Percentiles rank a stretch among this genome's conserved stretches.
phyloP scores from a whole-genome alignment of 2,888 invertebrate species.

The Phanerotoma sp. region DNA sequence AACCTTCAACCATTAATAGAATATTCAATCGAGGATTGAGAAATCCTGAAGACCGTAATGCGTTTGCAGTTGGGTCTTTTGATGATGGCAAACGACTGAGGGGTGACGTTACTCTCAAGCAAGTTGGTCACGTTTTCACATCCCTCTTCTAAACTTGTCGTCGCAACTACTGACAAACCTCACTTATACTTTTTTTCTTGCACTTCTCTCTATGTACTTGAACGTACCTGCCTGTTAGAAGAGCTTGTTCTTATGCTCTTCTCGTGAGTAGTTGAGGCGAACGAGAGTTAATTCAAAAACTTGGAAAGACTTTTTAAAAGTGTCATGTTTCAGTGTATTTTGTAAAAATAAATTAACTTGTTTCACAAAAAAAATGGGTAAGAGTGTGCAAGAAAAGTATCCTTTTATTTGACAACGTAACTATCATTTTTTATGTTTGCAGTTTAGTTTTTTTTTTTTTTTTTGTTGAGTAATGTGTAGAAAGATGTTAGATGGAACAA shows the following conservation, averaged over 20 bases:
- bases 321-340: neutral
- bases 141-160: slow-evolving; percentile 37
- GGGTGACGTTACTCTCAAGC: slow-evolving; percentile 44
- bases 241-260: slow-evolving; percentile 9
- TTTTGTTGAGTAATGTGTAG: too few species aligned
- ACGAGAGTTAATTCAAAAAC: slow-evolving; percentile 47
- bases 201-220: slow-evolving; percentile 1
- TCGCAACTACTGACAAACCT: slow-evolving; percentile 39
- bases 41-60: slow-evolving; percentile 20
- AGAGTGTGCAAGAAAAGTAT: too few species aligned
- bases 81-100: slow-evolving; percentile 29
- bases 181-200: slow-evolving; percentile 26
- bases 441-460: too few species aligned
- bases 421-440: too few species aligned
- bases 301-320: slow-evolving; percentile 13
- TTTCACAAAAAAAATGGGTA: too few species aligned
- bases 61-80: slow-evolving; percentile 25
- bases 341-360: neutral
- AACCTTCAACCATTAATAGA: too few species aligned
- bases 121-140: slow-evolving; percentile 43
- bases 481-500: too few species aligned
- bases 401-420: too few species aligned
- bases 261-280: slow-evolving; percentile 26
- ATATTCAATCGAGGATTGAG: slow-evolving; percentile 13
- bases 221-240: slow-evolving; percentile 18